A percentile compares a stretch with the other conserved stretches of the same genome.
Conservation (phyloP, 2,888 invertebrate genomes). For the Scaptomyza cyrtandrae region DNA sequence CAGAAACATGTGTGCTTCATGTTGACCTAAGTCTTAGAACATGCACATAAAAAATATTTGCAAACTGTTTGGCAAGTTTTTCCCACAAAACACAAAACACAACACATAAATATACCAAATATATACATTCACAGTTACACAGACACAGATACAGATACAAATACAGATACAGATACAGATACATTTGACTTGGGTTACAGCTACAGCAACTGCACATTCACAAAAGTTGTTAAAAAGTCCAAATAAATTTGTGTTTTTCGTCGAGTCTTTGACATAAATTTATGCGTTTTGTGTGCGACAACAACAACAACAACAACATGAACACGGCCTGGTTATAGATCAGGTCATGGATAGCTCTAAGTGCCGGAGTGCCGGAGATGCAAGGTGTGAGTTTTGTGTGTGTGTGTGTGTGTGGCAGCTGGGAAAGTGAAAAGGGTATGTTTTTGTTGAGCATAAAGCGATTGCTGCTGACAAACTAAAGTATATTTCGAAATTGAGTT, state of each 20-base stretch:
- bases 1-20: slow-evolving; percentile 18
- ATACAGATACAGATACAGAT: background rate
- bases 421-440: background rate
- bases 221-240: slow-evolving; percentile 78
- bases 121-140: slow-evolving; percentile 20
- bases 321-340: slow-evolving; percentile 62
- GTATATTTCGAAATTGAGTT: slow-evolving; percentile 76
- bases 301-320: slow-evolving; percentile 31
- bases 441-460: slow-evolving; percentile 23
- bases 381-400: slow-evolving; percentile 3
- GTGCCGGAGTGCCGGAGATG: slow-evolving; percentile 11
- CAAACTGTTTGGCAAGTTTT: slow-evolving; percentile 48
- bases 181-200: slow-evolving; percentile 3
- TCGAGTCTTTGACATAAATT: slow-evolving; percentile 75
- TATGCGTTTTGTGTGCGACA: slow-evolving; percentile 72
- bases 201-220: slow-evolving; percentile 33
- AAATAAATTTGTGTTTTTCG: slow-evolving; percentile 74
- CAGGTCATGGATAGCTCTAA: slow-evolving; percentile 61
- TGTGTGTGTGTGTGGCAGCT: no score
- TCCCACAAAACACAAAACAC: slow-evolving; percentile 19
- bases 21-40: slow-evolving; percentile 4
- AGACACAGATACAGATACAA: no score
- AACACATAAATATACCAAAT: slow-evolving; percentile 19
- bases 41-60: slow-evolving; percentile 65
- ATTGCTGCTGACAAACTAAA: slow-evolving; percentile 74